Evolutionary conservation across 2,888 invertebrate species (phyloP), one percentile per base, ranked within the genome.

Genomic region (Lamproptera curius): DNA sequence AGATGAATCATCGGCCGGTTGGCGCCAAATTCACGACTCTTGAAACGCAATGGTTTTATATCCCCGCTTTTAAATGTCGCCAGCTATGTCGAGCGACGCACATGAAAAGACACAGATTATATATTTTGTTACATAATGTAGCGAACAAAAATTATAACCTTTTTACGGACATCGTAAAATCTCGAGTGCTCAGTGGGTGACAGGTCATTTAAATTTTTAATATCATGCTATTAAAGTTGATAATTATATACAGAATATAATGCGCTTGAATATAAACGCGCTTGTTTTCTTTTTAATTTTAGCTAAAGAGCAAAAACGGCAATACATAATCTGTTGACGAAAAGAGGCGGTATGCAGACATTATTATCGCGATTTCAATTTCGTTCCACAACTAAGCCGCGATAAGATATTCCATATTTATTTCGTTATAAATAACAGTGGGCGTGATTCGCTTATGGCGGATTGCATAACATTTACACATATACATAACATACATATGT

Each of bases 1-100:
- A 43, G 11, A 40, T 64, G 62, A 63, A 20, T 49, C 58, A 54
- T 36, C 37, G 17, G 40, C 6, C 16, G 15, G 3, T 42, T 48
- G 55, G 58, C 58, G 58, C 58, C 56, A 55, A 57, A 55, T 56
- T 54, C 52, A 45, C 52, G 51, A 55, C 39, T 42, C 47, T 31
- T 41, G 46, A 26, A 23, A 11, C 39, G 41, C 53, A 55, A 55
- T 20, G n/a, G 53, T 58, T 46, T 58, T 58, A 57, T 52, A 53
- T 55, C 51, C 53, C 52, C 41, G 46, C 46, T 52, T 54, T 45
- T 20, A 11, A 10, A 13, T 31, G 28, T 38, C 37, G 35, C 26
- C 35, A 26, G 11, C 14, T 9, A 34, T 14, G 34, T 11, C 16
- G 11, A 20, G 20, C 23, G 23, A 45, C 45, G 20, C 38, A 38